Evolutionary conservation across 2,113 vertebrate genomes (phyloP), one percentile per base, ranked within the genome.

Genomic region (Siniperca knerii): DNA sequence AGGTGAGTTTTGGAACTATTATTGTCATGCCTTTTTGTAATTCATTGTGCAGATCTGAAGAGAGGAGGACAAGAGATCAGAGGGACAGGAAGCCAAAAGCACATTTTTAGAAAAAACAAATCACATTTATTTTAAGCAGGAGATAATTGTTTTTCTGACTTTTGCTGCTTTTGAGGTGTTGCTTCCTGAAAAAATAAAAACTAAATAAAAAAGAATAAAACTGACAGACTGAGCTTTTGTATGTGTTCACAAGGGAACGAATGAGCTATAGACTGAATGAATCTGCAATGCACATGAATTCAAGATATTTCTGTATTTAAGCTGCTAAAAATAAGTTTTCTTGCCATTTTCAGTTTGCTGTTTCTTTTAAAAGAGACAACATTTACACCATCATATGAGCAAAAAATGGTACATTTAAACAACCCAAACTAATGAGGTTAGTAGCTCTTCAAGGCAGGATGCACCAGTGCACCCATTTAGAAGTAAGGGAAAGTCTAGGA

Each of bases 1-100:
- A 86, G 73, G 73, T 82, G 58, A 87, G 64, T 8, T 44, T 44
- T 5, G 15, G 20, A 8, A 75, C 58, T 71, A 6, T 80, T 76
- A 37, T 75, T 58, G 52, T 71, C n/a, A 0, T 11, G 33, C 23
- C 8, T 33, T 66, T 60, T 75, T 71, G 7, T 60, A 12, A 25
- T 44, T 68, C 20, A 4, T 6, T 7, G 8, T 23, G 29, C 61
- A 35, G 37, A 71, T 61, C 11, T 66, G 70, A 25, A 20, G 16
- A 62, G 7, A 44, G 2, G 18, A 44, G 52, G 60, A 4, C 23
- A 8, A 55, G 16, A 52, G 20, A 76, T 62, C 48, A n/a, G 16
- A 50, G 37, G 10, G 15, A 20, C 33, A 2, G 21, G 40, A 84
- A 60, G 29, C 10, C 20, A 57, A 11, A 44, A n/a, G 29, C 23